Base-by-base conservation (phyloP, 2,888 invertebrate species). In the Ischnura elegans region DNA sequence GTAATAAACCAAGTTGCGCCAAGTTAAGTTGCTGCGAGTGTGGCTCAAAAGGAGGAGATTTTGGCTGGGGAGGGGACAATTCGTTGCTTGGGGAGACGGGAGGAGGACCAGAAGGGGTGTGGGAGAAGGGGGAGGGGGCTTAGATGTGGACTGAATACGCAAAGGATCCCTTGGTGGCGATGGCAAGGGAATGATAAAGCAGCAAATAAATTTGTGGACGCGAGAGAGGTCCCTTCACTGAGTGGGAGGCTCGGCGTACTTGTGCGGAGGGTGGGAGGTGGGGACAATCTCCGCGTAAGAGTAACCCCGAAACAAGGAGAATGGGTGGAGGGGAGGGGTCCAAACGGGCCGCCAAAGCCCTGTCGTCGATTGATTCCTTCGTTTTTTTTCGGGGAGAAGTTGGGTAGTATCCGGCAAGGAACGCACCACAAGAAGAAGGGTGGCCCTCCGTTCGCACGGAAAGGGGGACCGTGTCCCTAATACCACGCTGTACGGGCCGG, bases 121-220 rank as follows among this genome's bases (percentile, higher is more conserved):
- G 25, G 61, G 2, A 8, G 21, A 21, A 46, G 86, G 19, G 6
- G 51, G 42, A 42, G 4, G 25, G 16, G 3, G 36, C 43, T 43
- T 61, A 90, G 90, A 90, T 90, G 90, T 66, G 90, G 66, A 90
- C 90, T 90, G 90, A 90, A 90, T 90, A 66, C 55, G 61, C 87
- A 90, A 90, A 36, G 42, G 51, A 13, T 2, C 4, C 51, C n/a
- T 36, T 76, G 76, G 61, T 90, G 61, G 90, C 90, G 90, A 90
- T 66, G 61, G 61, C 55, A 61, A 61, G 43, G 66, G 61, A 55
- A 90, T 90, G 90, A 90, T 90, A 90, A 90, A 90, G 90, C 55
- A 90, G 55, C 90, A 61, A 61, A 90, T 90, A 90, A 90, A 90
- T 90, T 90, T 42, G 90, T 43, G 61, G 87, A 55, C 51, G 51